Evolutionary conservation across 2,888 invertebrate genomes (phyloP).

Genomic region (Therioaphis trifolii): DNA sequence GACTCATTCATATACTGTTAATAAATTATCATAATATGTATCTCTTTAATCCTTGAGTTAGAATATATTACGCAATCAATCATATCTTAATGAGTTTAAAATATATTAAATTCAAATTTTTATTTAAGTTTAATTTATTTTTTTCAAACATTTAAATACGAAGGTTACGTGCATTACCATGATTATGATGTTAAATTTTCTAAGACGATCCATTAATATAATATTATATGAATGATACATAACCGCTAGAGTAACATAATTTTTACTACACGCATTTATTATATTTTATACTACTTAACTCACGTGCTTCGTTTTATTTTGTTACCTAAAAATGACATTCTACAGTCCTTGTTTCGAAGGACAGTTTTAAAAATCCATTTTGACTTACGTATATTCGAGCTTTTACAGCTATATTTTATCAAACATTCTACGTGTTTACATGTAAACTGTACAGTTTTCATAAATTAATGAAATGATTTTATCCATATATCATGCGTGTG

Average conservation of each 20-base stretch:
- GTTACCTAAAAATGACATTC: background rate
- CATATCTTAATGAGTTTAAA: background rate
- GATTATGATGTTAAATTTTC: background rate
- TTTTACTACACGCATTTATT: background rate
- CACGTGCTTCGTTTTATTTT: background rate
- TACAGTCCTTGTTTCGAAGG: constrained; percentile 33
- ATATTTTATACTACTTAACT: background rate
- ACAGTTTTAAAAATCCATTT: background rate
- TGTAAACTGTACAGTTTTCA: too few relatives aligned
- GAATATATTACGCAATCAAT: background rate
- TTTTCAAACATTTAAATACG: background rate
- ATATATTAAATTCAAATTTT: too few relatives aligned
- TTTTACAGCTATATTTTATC: too few relatives aligned
- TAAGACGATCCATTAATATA: background rate
- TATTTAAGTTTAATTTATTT: too few relatives aligned
- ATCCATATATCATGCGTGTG: too few relatives aligned
- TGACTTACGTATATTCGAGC: background rate
- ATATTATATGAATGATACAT: background rate
- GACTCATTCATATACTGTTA: background rate
- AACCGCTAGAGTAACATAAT: background rate
- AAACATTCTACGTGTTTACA: too few relatives aligned
- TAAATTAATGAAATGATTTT: too few relatives aligned
- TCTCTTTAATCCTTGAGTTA: constrained; percentile 11
- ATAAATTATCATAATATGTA: background rate
- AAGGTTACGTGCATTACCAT: background rate